Evolutionary conservation across 2,797 vertebrate genomes (phyloP).

Genomic region (Pangasius krempfi): DNA sequence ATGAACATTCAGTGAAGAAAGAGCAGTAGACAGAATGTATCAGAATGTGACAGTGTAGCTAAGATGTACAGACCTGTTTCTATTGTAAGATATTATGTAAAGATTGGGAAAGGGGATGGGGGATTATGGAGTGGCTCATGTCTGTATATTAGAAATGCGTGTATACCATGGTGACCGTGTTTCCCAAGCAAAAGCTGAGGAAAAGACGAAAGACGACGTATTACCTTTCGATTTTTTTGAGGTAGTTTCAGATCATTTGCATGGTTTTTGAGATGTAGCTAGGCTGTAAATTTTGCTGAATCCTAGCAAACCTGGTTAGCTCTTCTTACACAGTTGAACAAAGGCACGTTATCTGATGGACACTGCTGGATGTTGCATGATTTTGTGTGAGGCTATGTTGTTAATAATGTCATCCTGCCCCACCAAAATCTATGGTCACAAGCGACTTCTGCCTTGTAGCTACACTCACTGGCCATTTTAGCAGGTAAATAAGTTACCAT

Average conservation of each 20-base stretch:
- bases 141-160: background rate
- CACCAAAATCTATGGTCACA: background rate
- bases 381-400: background rate
- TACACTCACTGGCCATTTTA: background rate
- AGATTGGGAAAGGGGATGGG: background rate
- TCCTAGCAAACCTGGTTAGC: no score
- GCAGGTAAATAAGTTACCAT: background rate
- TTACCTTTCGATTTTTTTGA: no score
- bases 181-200: background rate
- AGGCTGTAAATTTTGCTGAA: background rate
- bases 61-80: background rate
- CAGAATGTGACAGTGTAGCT: background rate
- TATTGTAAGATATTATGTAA: background rate
- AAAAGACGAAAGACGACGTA: no score
- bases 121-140: background rate
- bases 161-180: background rate
- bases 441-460: background rate
- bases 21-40: background rate
- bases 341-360: no score
- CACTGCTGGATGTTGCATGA: background rate
- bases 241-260: background rate
- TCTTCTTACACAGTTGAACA: no score
- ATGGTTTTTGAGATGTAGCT: background rate
- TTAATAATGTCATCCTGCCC: background rate
- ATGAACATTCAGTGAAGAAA: background rate